Evolutionary conservation across 1,140 invertebrate genomes (phyloP).

Genomic region (Drosophila parvula): DNA sequence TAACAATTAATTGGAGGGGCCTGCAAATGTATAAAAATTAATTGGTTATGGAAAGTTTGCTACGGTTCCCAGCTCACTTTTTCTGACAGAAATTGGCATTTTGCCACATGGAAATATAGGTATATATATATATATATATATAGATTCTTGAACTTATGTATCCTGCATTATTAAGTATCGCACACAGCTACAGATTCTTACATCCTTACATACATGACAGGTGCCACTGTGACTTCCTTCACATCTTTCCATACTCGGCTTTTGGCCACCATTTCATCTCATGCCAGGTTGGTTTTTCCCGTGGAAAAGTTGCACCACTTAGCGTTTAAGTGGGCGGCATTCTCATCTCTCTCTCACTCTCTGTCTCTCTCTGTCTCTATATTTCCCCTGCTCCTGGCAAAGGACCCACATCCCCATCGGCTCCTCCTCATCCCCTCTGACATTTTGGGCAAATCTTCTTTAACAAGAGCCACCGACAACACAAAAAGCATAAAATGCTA

Average conservation of each 20-base stretch:
- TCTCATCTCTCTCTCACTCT: slow-evolving; percentile 27
- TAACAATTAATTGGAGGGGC: not conserved
- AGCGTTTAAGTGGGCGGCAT: slow-evolving; percentile 79
- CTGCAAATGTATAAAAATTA: not conserved
- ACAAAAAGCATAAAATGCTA: slow-evolving; percentile 78
- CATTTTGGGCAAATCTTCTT: slow-evolving; percentile 80
- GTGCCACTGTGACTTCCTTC: slow-evolving; percentile 32
- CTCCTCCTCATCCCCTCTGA: slow-evolving; percentile 46
- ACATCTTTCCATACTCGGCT: slow-evolving; percentile 1
- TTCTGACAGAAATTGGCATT: slow-evolving; percentile 20
- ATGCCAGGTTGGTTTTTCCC: slow-evolving; percentile 21
- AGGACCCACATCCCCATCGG: not conserved
- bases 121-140: slow-evolving; percentile 6
- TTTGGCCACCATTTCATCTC: slow-evolving; percentile 17
- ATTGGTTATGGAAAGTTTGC: not conserved
- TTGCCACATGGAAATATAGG: slow-evolving; percentile 17
- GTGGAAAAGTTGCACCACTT: slow-evolving; percentile 68
- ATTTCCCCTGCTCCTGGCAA: not conserved
- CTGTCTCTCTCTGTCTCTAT: not conserved
- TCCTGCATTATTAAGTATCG: slow-evolving; percentile 50
- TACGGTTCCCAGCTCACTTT: not conserved
- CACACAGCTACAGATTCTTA: slow-evolving; percentile 9
- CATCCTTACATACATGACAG: slow-evolving; percentile 46
- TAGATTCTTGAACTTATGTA: slow-evolving; percentile 24
- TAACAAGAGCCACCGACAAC: slow-evolving; percentile 71